Percentiles rank a stretch among this genome's conserved stretches.
These are phyloP conservation scores for Gymnogyps californianus DNA, from an alignment of 2,113 vertebrate genomes.

Conservation along the genomic window DNA sequence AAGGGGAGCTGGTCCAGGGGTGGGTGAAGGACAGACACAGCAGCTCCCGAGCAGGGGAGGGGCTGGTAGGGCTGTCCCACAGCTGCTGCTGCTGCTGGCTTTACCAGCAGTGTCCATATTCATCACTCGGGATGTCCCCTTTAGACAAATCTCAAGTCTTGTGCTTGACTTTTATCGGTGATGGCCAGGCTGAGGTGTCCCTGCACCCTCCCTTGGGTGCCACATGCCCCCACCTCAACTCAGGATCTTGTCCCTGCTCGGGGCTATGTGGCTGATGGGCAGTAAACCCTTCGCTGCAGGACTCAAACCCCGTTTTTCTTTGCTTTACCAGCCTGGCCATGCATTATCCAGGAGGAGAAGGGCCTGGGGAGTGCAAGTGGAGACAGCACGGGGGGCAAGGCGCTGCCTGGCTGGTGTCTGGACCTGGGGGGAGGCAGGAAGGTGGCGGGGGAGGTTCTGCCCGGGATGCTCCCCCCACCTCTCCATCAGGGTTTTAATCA, in stretches of 20 bases:
- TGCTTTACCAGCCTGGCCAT: neutral
- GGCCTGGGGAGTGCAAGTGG: neutral
- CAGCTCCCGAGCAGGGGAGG: neutral
- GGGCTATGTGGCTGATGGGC: no score
- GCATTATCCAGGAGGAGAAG: neutral
- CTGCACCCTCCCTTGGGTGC: neutral
- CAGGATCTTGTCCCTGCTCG: neutral
- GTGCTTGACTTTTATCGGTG: neutral
- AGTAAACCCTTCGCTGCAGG: neutral
- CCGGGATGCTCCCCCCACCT: neutral
- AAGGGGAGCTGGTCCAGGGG: neutral
- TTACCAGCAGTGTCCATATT: neutral
- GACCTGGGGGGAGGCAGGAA: neutral
- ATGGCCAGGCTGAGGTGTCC: neutral
- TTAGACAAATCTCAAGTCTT: neutral
- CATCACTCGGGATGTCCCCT: fast-evolving
- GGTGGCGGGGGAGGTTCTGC: neutral
- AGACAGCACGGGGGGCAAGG: neutral
- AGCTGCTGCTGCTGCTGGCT: neutral
- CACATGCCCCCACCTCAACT: fast-evolving
- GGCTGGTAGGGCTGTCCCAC: fast-evolving
- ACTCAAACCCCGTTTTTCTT: neutral
- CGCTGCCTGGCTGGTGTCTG: neutral
- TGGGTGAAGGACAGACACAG: neutral
- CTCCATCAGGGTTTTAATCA: neutral